These are phyloP conservation scores for Aix galericulata DNA, from an alignment of 2,113 vertebrate species.

Conservation along the genomic window DNA sequence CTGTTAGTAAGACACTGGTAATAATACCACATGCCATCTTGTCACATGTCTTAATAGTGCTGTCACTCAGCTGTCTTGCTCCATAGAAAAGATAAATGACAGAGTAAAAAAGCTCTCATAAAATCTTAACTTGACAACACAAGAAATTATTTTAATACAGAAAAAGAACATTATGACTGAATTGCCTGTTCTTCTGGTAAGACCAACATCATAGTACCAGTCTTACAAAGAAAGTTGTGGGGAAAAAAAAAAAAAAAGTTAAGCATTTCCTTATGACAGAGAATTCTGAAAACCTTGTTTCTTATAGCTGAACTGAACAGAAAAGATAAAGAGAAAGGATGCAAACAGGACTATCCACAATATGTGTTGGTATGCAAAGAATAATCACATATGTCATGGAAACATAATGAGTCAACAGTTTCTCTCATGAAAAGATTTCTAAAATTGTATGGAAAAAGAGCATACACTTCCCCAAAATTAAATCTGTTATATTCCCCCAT, in stretches of 20 bases:
- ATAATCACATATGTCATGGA: neutral
- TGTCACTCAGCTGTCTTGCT: constrained; percentile 1
- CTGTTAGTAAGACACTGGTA: neutral
- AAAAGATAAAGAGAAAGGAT: neutral
- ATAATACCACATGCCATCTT: neutral
- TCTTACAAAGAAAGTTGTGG: neutral
- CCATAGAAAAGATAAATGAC: neutral
- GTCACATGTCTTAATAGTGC: neutral
- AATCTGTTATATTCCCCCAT: neutral
- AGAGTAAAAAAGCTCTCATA: neutral
- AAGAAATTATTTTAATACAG: neutral
- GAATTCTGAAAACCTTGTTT: neutral
- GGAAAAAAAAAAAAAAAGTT: neutral
- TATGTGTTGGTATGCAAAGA: neutral
- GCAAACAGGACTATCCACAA: neutral
- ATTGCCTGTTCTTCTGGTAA: neutral
- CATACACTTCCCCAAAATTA: neutral
- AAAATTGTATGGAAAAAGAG: neutral
- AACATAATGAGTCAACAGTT: neutral
- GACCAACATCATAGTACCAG: neutral
- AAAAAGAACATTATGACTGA: neutral
- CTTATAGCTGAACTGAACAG: neutral
- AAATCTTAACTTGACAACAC: neutral
- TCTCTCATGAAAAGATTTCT: neutral
- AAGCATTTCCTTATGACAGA: neutral